Percentiles rank a stretch among this genome's conserved stretches.
These are phyloP conservation scores for Ctenosaura bakeri DNA, from an alignment of 2,797 vertebrate species.

Conservation along the genomic window DNA sequence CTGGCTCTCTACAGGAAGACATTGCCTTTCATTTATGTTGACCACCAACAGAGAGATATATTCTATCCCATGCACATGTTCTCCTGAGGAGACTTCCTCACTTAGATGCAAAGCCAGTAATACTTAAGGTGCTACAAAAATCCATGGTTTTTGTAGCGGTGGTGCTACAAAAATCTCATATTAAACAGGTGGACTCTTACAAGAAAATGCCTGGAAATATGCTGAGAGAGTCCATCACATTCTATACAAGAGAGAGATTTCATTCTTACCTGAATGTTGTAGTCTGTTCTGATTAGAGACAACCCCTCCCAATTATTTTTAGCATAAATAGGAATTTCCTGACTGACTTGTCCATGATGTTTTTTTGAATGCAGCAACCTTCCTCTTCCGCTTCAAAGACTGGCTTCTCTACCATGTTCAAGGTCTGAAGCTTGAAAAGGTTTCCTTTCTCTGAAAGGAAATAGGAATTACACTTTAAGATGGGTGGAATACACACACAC, in stretches of 20 bases:
- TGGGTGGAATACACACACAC: not conserved
- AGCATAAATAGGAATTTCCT: constrained; percentile 19
- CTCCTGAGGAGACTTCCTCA: not conserved
- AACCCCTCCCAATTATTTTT: not conserved
- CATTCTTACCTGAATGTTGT: not conserved
- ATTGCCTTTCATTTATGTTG: constrained; percentile 49
- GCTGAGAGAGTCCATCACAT: not conserved
- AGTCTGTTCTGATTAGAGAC: not conserved
- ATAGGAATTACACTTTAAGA: constrained; percentile 1
- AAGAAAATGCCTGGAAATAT: not conserved
- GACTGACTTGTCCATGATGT: not conserved
- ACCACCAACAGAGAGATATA: constrained; percentile 23
- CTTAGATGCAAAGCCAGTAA: not conserved
- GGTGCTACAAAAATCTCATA: not conserved
- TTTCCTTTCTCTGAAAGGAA: constrained; percentile 20
- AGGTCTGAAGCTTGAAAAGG: not conserved
- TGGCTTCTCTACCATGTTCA: not conserved
- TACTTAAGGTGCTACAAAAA: not conserved
- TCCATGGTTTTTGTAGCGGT: not conserved
- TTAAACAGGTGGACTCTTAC: not conserved
- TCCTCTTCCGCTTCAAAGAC: constrained; percentile 2
- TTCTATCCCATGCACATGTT: not conserved
- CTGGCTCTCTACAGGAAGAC: constrained; percentile 5
- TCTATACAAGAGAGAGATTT: not conserved
- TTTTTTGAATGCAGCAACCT: constrained; percentile 14